Base-by-base conservation (phyloP, 2,888 invertebrate genomes). In the Anthrax anthrax region DNA sequence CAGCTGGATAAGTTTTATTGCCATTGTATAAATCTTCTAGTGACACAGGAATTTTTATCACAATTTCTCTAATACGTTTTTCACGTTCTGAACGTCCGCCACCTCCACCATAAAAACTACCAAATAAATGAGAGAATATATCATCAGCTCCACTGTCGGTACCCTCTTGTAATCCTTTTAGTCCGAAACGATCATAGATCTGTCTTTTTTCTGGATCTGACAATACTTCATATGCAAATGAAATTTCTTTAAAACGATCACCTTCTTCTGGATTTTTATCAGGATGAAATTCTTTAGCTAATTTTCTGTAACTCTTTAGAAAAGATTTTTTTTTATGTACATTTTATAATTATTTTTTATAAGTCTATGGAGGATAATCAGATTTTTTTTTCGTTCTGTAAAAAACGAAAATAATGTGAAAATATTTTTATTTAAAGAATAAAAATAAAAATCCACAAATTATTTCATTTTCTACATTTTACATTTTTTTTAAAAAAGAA, bases 241-340 rank as follows among this genome's bases (percentile, higher is more conserved):
- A 89, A 57, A 95, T 94, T 73, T 95, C 94, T 68, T 94, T 92
- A 63, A 94, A 92, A 72, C 84, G 88, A 63, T 94, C 92, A 47
- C 88, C 92, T 49, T 88, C 84, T 54, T 83, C 84, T 34, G 87
- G 81, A 75, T 94, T 81, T 76, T 94, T 82, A 72, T 94, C 76
- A 60, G 94, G 94, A 69, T 95, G 94, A 65, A 81, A 91, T 72
- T 92, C 88, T 70, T 90, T 91, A 18, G 94, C 94, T 60, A 94
- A 70, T 72, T 84, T 88, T 59, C 87, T 79, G 67, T 94, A 95
- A 60, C 84, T 84, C 90, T 91, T 71, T 55, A 70, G 76, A 67
- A 54, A 51, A 58, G n/a, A 8, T 34, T 34, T 14, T 3, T 34
- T 34, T 34, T 34, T 14, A 14, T 9, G n/a, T 8, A 14, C 4